phyloP scores from a whole-genome alignment of 2,888 invertebrate species.

The Aphidius colemani region DNA sequence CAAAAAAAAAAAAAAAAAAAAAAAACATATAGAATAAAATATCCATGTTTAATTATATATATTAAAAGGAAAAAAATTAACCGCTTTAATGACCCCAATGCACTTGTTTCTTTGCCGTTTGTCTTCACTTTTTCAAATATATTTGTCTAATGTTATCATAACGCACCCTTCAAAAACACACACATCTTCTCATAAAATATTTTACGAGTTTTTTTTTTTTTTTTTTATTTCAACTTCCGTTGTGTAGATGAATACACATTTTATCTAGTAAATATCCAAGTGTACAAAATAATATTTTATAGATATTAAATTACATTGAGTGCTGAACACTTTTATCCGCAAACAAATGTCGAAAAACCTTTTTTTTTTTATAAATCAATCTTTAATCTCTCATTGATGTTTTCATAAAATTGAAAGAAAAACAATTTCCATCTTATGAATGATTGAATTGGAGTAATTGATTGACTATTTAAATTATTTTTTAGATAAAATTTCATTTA shows the following conservation, averaged over 20 bases:
- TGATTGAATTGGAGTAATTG: too few species aligned
- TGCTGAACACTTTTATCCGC: not conserved
- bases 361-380: not conserved
- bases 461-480: too few species aligned
- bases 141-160: too few species aligned
- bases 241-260: constrained; percentile 4
- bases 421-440: too few species aligned
- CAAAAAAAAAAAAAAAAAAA: constrained; percentile 14
- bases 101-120: constrained; percentile 46
- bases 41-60: not conserved
- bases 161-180: constrained; percentile 12
- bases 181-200: constrained; percentile 21
- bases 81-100: constrained; percentile 38
- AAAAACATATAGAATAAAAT: not conserved
- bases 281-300: not conserved
- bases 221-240: constrained; percentile 2
- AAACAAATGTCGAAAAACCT: not conserved
- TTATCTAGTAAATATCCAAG: not conserved
- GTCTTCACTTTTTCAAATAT: constrained; percentile 11
- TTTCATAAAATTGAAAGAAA: not conserved
- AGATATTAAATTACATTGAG: not conserved
- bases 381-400: not conserved
- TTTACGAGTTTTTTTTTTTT: constrained; percentile 24
- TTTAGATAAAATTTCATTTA: too few species aligned
- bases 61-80: too few species aligned